phyloP scores from a whole-genome alignment of 2,113 vertebrate species.

The Malurus alboscapulatus region DNA sequence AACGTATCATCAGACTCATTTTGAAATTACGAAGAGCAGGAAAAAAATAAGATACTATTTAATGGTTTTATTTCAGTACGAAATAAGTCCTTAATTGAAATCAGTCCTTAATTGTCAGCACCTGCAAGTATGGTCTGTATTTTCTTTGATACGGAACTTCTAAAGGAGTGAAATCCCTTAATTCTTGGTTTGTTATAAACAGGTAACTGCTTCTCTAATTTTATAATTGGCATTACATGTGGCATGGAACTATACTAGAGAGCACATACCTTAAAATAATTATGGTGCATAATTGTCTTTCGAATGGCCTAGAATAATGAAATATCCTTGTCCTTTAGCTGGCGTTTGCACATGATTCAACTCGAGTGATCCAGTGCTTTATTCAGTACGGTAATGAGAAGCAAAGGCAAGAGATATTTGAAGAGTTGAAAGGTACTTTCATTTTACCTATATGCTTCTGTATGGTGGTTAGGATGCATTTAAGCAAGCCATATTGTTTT shows the following conservation, averaged over 20 bases:
- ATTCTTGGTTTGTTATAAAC: neutral
- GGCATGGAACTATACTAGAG: neutral
- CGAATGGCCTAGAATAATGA: neutral
- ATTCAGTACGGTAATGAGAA: constrained; percentile 86
- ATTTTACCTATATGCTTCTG: neutral
- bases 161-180: neutral
- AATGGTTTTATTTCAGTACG: neutral
- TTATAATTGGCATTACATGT: neutral
- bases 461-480: neutral
- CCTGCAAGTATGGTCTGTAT: neutral
- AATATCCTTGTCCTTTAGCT: constrained; percentile 72
- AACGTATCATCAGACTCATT: neutral
- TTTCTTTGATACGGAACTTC: neutral
- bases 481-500: neutral
- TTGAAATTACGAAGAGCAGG: neutral
- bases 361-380: constrained; percentile 92
- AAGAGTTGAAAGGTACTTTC: constrained; percentile 85
- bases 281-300: neutral
- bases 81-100: too few relatives aligned
- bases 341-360: constrained; percentile 92
- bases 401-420: constrained; percentile 84
- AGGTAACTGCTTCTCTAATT: neutral
- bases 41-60: neutral
- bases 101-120: neutral
- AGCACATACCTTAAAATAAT: neutral